phyloP scores from a whole-genome alignment of 2,113 vertebrate genomes.

The Haemorhous mexicanus region DNA sequence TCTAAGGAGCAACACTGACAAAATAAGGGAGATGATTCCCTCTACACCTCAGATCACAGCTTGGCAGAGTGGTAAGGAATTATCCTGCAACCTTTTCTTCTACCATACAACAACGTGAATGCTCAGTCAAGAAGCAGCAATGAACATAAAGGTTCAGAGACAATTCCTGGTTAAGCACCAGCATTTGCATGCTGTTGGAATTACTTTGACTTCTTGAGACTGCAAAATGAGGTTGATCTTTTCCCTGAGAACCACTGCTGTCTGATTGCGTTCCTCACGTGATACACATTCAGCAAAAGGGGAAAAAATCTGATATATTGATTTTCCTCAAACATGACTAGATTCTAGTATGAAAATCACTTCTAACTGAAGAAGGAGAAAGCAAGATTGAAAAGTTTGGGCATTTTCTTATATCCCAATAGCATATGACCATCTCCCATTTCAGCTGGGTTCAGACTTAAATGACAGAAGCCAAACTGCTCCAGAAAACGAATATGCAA shows the following conservation, averaged over 20 bases:
- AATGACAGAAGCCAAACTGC: background rate
- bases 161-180: conserved; percentile 17
- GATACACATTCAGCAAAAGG: background rate
- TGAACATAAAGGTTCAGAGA: conserved; percentile 28
- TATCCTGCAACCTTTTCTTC: conserved; percentile 1
- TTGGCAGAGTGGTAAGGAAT: background rate
- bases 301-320: background rate
- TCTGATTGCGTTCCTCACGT: background rate
- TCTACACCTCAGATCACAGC: background rate
- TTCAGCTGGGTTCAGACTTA: background rate
- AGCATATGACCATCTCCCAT: background rate
- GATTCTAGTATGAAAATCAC: background rate
- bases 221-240: background rate
- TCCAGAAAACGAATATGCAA: background rate
- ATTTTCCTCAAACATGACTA: background rate
- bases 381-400: background rate
- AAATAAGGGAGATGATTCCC: conserved; percentile 40
- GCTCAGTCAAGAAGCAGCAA: conserved; percentile 20
- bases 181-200: conserved; percentile 13
- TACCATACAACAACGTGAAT: conserved; percentile 19
- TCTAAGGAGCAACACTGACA: background rate
- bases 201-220: background rate
- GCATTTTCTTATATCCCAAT: background rate
- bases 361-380: background rate
- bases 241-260: background rate